Conservation (phyloP, 2,888 invertebrate species). For the Mythimna lalbum region DNA sequence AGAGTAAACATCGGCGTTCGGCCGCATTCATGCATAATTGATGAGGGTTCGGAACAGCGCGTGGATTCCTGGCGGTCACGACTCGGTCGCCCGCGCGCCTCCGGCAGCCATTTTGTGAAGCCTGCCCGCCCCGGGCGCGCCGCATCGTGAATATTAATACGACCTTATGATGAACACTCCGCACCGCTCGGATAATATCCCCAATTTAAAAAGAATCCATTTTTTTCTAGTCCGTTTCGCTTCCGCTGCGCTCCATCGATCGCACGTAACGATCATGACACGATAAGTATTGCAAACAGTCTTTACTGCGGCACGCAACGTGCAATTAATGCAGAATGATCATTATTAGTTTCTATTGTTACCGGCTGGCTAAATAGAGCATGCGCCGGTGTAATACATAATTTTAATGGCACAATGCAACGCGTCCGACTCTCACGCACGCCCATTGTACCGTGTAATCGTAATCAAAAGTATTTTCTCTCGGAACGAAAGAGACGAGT, state of each 20-base stretch:
- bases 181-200: conserved; percentile 69
- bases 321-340: conserved; percentile 85
- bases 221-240: conserved; percentile 69
- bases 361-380: conserved; percentile 86
- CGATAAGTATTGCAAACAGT: conserved; percentile 78
- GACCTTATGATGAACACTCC: conserved; percentile 76
- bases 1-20: conserved; percentile 89
- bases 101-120: conserved; percentile 89
- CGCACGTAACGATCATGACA: conserved; percentile 80
- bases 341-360: conserved; percentile 88
- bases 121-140: conserved; percentile 82
- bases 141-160: conserved; percentile 85
- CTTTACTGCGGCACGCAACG: conserved; percentile 78
- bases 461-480: conserved; percentile 85
- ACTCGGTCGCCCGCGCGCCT: conserved; percentile 82
- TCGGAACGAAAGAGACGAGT: conserved; percentile 75
- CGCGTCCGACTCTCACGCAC: conserved; percentile 84
- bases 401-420: conserved; percentile 83
- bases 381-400: conserved; percentile 83
- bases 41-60: conserved; percentile 87
- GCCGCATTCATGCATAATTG: conserved; percentile 90
- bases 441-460: conserved; percentile 84
- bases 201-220: conserved; percentile 71
- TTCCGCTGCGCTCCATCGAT: conserved; percentile 78
- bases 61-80: conserved; percentile 89